Conservation (phyloP, 2,113 vertebrate genomes). For the Campylomormyrus numenius region DNA sequence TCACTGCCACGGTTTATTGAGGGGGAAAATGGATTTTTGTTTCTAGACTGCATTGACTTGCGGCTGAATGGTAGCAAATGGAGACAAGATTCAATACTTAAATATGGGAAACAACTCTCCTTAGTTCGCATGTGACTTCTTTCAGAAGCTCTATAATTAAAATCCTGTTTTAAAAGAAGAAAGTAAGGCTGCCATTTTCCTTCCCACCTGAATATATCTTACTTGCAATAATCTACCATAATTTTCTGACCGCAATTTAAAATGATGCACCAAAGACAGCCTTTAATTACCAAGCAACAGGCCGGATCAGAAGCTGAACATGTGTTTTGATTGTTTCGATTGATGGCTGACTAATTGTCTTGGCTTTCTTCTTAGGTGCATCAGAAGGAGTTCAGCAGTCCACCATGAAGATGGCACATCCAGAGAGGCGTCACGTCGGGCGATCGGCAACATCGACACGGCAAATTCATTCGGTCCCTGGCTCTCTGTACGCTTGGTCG, state of each 20-base stretch:
- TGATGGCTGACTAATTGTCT: constrained; percentile 41
- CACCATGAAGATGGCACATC: not conserved
- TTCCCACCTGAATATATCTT: constrained; percentile 23
- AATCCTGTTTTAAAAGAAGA: constrained; percentile 30
- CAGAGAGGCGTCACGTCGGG: not conserved
- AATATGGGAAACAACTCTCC: constrained; percentile 3
- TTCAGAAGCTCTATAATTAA: constrained; percentile 42
- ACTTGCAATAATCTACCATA: constrained; percentile 9
- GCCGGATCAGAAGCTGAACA: constrained; percentile 26
- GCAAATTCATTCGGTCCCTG: not conserved
- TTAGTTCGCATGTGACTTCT: constrained; percentile 40
- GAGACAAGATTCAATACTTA: not conserved
- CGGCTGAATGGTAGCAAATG: not conserved
- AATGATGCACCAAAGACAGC: constrained; percentile 19
- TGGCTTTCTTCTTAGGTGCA: constrained; percentile 37
- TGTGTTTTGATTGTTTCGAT: constrained; percentile 43
- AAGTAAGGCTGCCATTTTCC: constrained; percentile 25
- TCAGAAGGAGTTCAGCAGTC: constrained; percentile 8
- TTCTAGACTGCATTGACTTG: not conserved
- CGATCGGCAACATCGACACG: not conserved
- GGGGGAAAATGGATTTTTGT: not conserved
- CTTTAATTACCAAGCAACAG: constrained; percentile 39
- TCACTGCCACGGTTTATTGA: not conserved
- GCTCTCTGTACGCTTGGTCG: not conserved
- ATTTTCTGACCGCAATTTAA: constrained; percentile 17